Conservation (phyloP, 2,888 invertebrate species). For the Exephanes ischioxanthus region DNA sequence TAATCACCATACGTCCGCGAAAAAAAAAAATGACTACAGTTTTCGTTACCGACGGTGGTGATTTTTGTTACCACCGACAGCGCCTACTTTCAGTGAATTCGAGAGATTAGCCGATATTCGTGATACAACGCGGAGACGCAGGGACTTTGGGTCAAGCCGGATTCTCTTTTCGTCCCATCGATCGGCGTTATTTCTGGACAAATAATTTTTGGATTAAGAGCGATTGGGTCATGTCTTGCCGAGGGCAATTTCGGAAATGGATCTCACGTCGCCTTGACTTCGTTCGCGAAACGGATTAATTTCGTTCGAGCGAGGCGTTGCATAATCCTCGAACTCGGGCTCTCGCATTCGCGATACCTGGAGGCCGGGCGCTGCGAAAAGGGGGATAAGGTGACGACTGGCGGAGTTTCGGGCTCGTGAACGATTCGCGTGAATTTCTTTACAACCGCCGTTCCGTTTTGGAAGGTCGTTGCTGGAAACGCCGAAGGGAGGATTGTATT, state of each 20-base stretch:
- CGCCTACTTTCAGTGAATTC: too few species aligned
- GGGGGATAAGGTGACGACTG: neutral
- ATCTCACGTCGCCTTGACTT: conserved; percentile 65
- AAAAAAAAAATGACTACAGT: too few species aligned
- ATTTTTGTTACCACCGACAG: too few species aligned
- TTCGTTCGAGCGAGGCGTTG: conserved; percentile 58
- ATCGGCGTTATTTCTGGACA: conserved; percentile 5
- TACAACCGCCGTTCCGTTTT: too few species aligned
- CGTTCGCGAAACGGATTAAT: conserved; percentile 65
- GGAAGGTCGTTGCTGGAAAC: too few species aligned
- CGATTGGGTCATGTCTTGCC: neutral
- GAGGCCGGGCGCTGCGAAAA: conserved; percentile 20
- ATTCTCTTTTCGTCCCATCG: neutral
- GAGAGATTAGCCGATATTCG: neutral
- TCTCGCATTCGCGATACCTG: conserved; percentile 72
- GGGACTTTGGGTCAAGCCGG: neutral
- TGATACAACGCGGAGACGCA: neutral
- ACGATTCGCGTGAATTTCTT: too few species aligned
- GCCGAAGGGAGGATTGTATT: too few species aligned
- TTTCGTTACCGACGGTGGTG: too few species aligned
- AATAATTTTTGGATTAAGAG: neutral
- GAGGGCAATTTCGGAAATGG: neutral
- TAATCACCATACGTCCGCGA: too few species aligned
- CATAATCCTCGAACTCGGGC: conserved; percentile 69
- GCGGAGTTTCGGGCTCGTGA: conserved; percentile 54